Percentiles rank a stretch among this genome's conserved stretches.
Evolutionary conservation across 2,888 invertebrate species (phyloP).

Genomic region (Lepidochrysops patricia): DNA sequence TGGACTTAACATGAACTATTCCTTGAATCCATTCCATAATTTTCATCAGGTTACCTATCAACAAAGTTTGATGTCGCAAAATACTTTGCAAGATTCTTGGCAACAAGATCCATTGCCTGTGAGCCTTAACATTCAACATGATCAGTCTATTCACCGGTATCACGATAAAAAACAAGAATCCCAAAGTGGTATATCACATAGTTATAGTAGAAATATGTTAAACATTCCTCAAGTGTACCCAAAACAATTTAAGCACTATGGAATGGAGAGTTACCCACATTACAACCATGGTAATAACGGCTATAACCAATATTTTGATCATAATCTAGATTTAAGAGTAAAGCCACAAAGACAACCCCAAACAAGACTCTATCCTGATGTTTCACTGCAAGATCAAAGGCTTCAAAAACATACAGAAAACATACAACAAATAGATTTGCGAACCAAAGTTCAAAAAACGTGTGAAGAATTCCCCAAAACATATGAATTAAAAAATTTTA

Average conservation of each 20-base stretch:
- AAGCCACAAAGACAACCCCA: slow-evolving; percentile 29
- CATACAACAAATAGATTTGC: slow-evolving; percentile 17
- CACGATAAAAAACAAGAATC: slow-evolving; percentile 23
- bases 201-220: slow-evolving; percentile 28
- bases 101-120: slow-evolving; percentile 44
- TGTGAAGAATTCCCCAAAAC: neutral
- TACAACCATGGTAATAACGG: slow-evolving; percentile 25
- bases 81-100: slow-evolving; percentile 33
- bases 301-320: slow-evolving; percentile 26
- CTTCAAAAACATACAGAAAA: slow-evolving; percentile 9
- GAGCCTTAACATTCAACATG: slow-evolving; percentile 41
- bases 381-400: slow-evolving; percentile 5
- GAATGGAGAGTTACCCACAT: slow-evolving; percentile 27
- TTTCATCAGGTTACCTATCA: slow-evolving; percentile 39
- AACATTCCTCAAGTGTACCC: slow-evolving; percentile 44
- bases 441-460: neutral
- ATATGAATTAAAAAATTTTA: neutral
- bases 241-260: slow-evolving; percentile 35
- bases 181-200: slow-evolving; percentile 22
- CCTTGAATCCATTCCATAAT: slow-evolving; percentile 38
- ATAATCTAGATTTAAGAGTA: slow-evolving; percentile 31
- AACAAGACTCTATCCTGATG: slow-evolving; percentile 11
- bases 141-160: slow-evolving; percentile 26
- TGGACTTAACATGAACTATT: slow-evolving; percentile 35
- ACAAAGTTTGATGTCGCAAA: slow-evolving; percentile 33